A percentile compares a stretch with the other conserved stretches of the same genome.
Conservation (phyloP, 2,888 invertebrate species). For the Stenurella melanura region DNA sequence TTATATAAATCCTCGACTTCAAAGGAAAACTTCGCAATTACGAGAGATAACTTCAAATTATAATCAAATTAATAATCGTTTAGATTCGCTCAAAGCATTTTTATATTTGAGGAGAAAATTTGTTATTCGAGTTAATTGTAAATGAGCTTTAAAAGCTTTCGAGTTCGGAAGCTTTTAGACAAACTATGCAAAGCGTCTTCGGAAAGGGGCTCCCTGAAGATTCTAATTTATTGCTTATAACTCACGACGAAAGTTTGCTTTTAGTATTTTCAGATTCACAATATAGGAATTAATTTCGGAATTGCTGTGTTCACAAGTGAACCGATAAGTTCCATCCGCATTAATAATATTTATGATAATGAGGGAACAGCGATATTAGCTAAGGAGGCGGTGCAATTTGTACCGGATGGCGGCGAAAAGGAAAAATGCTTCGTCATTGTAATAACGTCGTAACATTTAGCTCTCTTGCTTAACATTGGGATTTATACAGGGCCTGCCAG, state of each 20-base stretch:
- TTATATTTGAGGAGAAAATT: slow-evolving; percentile 1
- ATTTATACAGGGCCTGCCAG: too few relatives aligned
- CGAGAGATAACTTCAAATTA: background rate
- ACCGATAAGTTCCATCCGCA: background rate
- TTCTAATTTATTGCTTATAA: slow-evolving; percentile 26
- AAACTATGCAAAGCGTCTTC: slow-evolving; percentile 10
- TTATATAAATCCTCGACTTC: background rate
- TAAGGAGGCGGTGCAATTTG: background rate
- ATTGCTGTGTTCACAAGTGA: background rate
- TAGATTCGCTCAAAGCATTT: background rate
- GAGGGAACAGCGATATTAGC: background rate
- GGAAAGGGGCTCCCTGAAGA: background rate
- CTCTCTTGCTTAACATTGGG: too few relatives aligned
- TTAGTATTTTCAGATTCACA: slow-evolving; percentile 22
- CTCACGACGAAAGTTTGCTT: slow-evolving; percentile 1
- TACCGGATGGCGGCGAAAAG: background rate
- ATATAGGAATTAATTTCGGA: slow-evolving; percentile 7
- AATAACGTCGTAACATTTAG: too few relatives aligned
- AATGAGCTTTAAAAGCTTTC: slow-evolving; percentile 2
- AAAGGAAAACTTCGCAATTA: background rate
- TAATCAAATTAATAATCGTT: background rate
- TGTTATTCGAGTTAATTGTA: slow-evolving; percentile 2
- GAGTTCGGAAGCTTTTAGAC: slow-evolving; percentile 11
- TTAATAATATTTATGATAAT: slow-evolving; percentile 1
- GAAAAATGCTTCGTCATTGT: too few relatives aligned